phyloP scores from a whole-genome alignment of 2,113 vertebrate species.

The Hydrochoerus hydrochaeris region DNA sequence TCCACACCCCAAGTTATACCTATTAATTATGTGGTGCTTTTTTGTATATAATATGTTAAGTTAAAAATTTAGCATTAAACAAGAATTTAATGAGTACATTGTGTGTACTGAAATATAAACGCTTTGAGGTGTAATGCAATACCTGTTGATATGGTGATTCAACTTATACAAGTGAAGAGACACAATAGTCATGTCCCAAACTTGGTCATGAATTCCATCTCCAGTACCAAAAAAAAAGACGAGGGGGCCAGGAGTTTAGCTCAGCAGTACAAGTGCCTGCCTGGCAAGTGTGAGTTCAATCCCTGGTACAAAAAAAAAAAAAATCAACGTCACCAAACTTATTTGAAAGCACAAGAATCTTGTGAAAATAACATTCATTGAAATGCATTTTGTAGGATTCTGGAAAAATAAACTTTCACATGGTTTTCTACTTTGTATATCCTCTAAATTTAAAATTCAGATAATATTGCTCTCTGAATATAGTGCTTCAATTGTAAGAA shows the following conservation, averaged over 20 bases:
- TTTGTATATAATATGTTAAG: too few relatives aligned
- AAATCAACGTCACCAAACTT: background rate
- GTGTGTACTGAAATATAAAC: background rate
- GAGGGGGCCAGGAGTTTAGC: too few relatives aligned
- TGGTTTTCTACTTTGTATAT: background rate
- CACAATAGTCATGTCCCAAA: background rate
- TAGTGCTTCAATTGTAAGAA: background rate
- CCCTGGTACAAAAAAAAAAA: too few relatives aligned
- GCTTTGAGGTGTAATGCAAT: background rate
- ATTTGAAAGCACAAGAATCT: background rate
- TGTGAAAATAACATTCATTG: background rate
- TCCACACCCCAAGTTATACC: rapidly evolving
- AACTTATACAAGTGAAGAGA: background rate
- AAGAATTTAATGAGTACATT: background rate
- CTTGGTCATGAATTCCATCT: background rate
- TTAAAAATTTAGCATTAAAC: background rate
- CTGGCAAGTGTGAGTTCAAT: too few relatives aligned
- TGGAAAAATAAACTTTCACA: background rate
- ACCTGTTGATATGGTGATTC: background rate
- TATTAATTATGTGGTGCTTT: background rate
- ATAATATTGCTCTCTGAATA: background rate
- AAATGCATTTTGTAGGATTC: background rate
- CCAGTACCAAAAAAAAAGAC: too few relatives aligned
- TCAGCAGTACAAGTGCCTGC: too few relatives aligned
- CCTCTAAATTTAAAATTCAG: background rate